A percentile compares a stretch with the other conserved stretches of the same genome.
These are phyloP conservation scores for Eriocheir sinensis DNA, from an alignment of 1,140 invertebrate genomes.

Conservation along the genomic window DNA sequence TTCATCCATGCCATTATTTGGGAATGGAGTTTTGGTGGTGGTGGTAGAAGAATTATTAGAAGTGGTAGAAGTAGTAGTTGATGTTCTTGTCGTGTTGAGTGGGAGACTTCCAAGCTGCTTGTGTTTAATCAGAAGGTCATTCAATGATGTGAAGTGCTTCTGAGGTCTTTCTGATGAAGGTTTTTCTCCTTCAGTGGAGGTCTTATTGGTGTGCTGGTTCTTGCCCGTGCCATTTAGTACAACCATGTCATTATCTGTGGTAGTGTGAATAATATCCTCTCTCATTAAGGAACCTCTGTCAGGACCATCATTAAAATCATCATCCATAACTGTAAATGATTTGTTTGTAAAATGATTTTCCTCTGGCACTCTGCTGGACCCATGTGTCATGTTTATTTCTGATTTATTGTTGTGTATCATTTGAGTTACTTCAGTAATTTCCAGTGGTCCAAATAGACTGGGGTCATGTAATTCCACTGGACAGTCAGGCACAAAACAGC, in stretches of 20 bases:
- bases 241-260: not conserved
- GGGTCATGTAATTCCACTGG: not conserved
- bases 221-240: not conserved
- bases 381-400: not conserved
- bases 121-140: conserved; percentile 65
- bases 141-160: conserved; percentile 55
- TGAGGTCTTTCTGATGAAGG: conserved; percentile 28
- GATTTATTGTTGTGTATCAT: not conserved
- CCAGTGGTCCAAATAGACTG: not conserved
- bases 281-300: not conserved
- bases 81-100: conserved; percentile 13
- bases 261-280: not conserved
- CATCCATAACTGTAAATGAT: not conserved
- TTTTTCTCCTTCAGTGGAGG: not conserved
- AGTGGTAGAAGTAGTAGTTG: too few relatives aligned
- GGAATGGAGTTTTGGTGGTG: not conserved
- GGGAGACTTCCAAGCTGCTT: conserved; percentile 60
- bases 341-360: not conserved
- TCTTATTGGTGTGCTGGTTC: not conserved
- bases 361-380: not conserved
- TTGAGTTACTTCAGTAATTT: conserved; percentile 1
- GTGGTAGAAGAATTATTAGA: too few relatives aligned
- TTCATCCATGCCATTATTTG: not conserved
- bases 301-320: not conserved
- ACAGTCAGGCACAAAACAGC: conserved; percentile 55